phyloP scores from a whole-genome alignment of 2,888 invertebrate species.

The Amblyjoppa proteus region DNA sequence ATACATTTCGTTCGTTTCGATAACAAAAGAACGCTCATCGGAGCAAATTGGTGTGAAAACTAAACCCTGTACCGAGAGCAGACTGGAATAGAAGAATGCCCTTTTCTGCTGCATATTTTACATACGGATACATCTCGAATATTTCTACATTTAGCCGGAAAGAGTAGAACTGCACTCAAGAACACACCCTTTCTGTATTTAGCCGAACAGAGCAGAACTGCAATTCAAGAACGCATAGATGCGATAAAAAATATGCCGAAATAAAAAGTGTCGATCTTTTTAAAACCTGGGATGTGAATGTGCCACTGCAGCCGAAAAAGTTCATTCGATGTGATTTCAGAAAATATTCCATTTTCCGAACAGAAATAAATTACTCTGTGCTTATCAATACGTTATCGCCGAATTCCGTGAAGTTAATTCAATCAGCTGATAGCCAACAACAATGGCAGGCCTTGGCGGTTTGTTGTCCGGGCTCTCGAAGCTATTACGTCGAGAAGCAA shows the following conservation, averaged over 20 bases:
- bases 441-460: slow-evolving; percentile 58
- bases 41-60: too few relatives aligned
- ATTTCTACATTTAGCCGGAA: too few relatives aligned
- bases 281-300: background rate
- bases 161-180: too few relatives aligned
- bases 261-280: background rate
- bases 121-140: too few relatives aligned
- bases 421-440: slow-evolving; percentile 42
- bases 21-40: too few relatives aligned
- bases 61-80: too few relatives aligned
- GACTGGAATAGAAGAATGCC: too few relatives aligned
- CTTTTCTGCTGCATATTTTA: too few relatives aligned
- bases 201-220: too few relatives aligned
- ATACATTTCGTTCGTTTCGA: too few relatives aligned
- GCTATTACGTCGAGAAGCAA: slow-evolving; percentile 43
- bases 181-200: too few relatives aligned
- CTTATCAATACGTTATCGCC: background rate
- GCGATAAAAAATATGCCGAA: background rate
- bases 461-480: slow-evolving; percentile 50
- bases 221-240: background rate
- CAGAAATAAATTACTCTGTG: background rate
- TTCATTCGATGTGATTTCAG: background rate
- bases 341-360: background rate
- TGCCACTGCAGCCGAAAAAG: background rate
- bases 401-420: background rate